A percentile compares a stretch with the other conserved stretches of the same genome.
These are phyloP conservation scores for Dasysyrphus tricinctus DNA, from an alignment of 2,888 invertebrate species.

Conservation along the genomic window DNA sequence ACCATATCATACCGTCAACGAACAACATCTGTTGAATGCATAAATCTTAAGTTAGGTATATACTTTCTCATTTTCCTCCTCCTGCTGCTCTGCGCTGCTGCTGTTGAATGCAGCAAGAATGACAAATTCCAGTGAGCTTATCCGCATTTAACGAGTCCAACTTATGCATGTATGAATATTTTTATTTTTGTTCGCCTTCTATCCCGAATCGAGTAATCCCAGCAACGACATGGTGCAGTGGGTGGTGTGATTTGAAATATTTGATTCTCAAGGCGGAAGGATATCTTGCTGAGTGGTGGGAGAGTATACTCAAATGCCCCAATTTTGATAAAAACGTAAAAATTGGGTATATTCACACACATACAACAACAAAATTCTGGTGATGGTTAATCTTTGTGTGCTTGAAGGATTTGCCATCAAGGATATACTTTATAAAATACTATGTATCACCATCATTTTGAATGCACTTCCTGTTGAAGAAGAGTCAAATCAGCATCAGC, in stretches of 20 bases:
- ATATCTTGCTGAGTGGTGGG: conserved; percentile 1
- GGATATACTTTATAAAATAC: conserved; percentile 7
- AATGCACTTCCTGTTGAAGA: conserved; percentile 45
- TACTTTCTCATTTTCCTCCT: conserved; percentile 2
- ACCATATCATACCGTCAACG: conserved; percentile 63
- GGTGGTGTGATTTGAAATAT: conserved; percentile 28
- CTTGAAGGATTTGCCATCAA: conserved; percentile 23
- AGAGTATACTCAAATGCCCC: conserved; percentile 47
- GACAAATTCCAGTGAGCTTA: conserved; percentile 57
- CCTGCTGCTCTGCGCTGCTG: not conserved
- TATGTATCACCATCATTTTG: conserved; percentile 3
- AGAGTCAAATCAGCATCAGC: conserved; percentile 31
- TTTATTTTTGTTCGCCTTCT: not conserved
- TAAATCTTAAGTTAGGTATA: conserved; percentile 57
- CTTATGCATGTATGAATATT: conserved; percentile 32
- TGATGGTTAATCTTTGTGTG: conserved; percentile 47
- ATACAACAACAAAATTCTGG: not conserved
- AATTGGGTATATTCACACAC: conserved; percentile 37
- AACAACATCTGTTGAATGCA: conserved; percentile 73
- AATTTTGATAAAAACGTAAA: conserved; percentile 62
- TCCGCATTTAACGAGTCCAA: conserved; percentile 41
- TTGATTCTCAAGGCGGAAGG: conserved; percentile 47
- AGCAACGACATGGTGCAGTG: not conserved
- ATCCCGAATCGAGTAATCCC: not conserved
- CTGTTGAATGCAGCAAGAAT: conserved; percentile 43